Evolutionary conservation across 2,888 invertebrate genomes (phyloP).

Genomic region (Drosophila gaucha): DNA sequence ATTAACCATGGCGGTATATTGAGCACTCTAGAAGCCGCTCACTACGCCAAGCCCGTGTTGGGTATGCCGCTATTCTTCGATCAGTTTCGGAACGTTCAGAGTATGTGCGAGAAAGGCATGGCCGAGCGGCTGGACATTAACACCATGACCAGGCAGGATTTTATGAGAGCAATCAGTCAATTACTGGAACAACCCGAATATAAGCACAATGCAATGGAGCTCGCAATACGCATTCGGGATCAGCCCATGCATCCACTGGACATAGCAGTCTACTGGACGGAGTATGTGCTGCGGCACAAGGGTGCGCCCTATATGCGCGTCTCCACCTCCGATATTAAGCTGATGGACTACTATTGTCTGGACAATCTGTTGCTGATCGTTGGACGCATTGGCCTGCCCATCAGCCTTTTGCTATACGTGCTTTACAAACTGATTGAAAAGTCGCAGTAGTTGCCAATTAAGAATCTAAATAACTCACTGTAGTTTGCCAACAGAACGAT

Average conservation of each 20-base stretch:
- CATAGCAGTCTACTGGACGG: constrained; percentile 81
- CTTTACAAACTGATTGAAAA: constrained; percentile 14
- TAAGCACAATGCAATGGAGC: constrained; percentile 19
- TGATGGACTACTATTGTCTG: constrained; percentile 74
- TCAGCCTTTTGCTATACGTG: constrained; percentile 26
- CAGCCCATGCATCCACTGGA: constrained; percentile 79
- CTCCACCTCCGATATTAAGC: constrained; percentile 69
- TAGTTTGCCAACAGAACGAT: background rate
- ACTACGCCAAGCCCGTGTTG: constrained; percentile 85
- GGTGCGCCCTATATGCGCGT: constrained; percentile 82
- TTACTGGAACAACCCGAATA: constrained; percentile 64
- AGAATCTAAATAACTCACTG: too few relatives aligned
- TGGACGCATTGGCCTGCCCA: constrained; percentile 22
- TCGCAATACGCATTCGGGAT: constrained; percentile 77
- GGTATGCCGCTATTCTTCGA: constrained; percentile 86
- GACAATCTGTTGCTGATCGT: constrained; percentile 66
- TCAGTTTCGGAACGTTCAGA: constrained; percentile 85
- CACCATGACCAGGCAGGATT: constrained; percentile 73
- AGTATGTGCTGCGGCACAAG: constrained; percentile 79
- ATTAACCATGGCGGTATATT: constrained; percentile 85
- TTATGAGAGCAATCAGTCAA: constrained; percentile 59
- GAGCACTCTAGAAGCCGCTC: constrained; percentile 84
- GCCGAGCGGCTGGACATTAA: constrained; percentile 76
- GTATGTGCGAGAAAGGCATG: constrained; percentile 72
- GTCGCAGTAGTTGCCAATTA: background rate